These are phyloP conservation scores for Pseudomyrmex dendroicus DNA, from an alignment of 1,140 invertebrate species.

Conservation along the genomic window DNA sequence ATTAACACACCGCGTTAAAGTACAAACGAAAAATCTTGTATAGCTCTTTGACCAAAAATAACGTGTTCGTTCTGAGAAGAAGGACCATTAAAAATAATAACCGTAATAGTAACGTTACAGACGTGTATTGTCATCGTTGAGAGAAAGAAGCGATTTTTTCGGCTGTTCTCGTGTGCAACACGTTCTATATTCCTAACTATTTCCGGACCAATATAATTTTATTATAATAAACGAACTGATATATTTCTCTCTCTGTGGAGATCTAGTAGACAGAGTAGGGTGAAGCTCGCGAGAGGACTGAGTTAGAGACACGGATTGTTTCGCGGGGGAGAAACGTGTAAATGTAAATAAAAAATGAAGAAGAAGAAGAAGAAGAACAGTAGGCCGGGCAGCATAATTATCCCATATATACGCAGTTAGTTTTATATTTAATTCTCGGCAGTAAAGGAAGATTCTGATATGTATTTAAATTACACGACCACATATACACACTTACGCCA, in stretches of 20 bases:
- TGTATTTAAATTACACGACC: conserved; percentile 47
- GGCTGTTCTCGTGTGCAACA: background rate
- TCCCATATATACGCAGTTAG: conserved; percentile 37
- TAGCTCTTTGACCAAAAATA: conserved; percentile 57
- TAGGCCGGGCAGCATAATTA: conserved; percentile 46
- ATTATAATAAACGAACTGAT: conserved; percentile 49
- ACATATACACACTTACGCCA: conserved; percentile 43
- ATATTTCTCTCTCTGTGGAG: conserved; percentile 40
- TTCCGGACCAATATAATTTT: conserved; percentile 57
- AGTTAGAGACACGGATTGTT: conserved; percentile 15
- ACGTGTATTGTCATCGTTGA: conserved; percentile 14
- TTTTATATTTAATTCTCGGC: conserved; percentile 56
- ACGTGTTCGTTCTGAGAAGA: conserved; percentile 47
- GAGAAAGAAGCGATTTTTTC: background rate
- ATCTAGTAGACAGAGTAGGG: conserved; percentile 33
- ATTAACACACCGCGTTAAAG: conserved; percentile 42
- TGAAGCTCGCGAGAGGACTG: conserved; percentile 30
- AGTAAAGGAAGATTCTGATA: conserved; percentile 35
- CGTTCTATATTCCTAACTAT: conserved; percentile 44
- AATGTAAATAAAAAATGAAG: background rate
- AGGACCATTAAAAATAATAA: conserved; percentile 48
- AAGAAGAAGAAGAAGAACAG: conserved; percentile 1
- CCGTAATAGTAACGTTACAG: conserved; percentile 20
- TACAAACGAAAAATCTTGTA: conserved; percentile 56
- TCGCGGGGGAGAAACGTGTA: conserved; percentile 33